Conservation (phyloP, 1,140 invertebrate species). For the Bombus sibiricus region DNA sequence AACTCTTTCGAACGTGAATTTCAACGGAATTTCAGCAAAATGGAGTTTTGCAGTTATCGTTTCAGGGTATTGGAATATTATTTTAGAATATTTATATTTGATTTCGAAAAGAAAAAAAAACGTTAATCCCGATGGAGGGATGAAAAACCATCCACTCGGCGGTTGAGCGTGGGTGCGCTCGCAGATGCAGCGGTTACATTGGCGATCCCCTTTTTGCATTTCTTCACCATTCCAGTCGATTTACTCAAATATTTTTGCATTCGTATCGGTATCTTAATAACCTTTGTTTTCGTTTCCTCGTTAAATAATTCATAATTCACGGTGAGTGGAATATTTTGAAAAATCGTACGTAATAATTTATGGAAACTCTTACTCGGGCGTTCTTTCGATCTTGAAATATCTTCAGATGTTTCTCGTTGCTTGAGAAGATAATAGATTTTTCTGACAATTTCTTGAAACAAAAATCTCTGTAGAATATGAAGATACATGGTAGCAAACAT, state of each 20-base stretch:
- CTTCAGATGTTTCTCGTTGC: background rate
- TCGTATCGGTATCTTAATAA: conserved; percentile 47
- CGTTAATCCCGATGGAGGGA: background rate
- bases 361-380: too few relatives aligned
- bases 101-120: background rate
- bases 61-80: conserved; percentile 18
- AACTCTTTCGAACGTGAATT: background rate
- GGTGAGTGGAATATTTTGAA: conserved; percentile 7
- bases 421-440: background rate
- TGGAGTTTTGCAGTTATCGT: background rate
- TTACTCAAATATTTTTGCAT: conserved; percentile 35
- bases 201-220: conserved; percentile 19
- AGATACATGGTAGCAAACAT: too few relatives aligned
- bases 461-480: too few relatives aligned
- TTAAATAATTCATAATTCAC: conserved; percentile 53
- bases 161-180: background rate
- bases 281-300: background rate
- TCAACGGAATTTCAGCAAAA: background rate
- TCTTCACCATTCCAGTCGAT: conserved; percentile 12
- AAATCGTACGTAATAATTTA: background rate
- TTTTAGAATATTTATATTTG: conserved; percentile 14
- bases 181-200: conserved; percentile 30
- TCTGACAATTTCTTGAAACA: background rate
- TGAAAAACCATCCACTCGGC: background rate
- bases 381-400: background rate